phyloP scores from a whole-genome alignment of 2,113 vertebrate species.

The Saccopteryx bilineata region DNA sequence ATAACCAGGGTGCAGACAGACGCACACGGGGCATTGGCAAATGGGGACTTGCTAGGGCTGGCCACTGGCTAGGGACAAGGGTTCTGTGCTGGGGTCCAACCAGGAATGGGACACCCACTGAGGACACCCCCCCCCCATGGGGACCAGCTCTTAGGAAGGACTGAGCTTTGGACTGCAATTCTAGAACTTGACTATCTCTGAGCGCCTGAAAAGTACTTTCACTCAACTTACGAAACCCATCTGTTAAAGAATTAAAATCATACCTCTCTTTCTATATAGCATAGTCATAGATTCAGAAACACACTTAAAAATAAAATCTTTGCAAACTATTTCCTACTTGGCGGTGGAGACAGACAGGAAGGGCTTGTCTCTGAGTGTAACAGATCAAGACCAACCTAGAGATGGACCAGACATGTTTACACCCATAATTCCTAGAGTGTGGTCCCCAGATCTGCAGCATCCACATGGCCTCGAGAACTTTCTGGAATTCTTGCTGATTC shows the following conservation, averaged over 20 bases:
- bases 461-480: background rate
- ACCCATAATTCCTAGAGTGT: fast-evolving
- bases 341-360: too few species aligned
- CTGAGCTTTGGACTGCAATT: background rate
- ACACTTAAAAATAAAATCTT: background rate
- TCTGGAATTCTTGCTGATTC: background rate
- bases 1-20: background rate
- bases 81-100: background rate
- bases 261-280: background rate
- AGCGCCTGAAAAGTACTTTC: background rate
- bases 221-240: background rate
- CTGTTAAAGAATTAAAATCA: background rate
- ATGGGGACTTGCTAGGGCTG: background rate
- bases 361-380: background rate
- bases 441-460: too few species aligned
- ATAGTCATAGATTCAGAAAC: background rate
- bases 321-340: background rate
- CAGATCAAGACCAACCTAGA: background rate
- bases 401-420: fast-evolving
- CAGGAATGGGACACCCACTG: fast-evolving
- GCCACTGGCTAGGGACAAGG: background rate
- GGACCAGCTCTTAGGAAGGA: background rate
- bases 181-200: background rate
- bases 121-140: too few species aligned
- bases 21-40: background rate